These are phyloP conservation scores for Chrysopa pallens DNA, from an alignment of 1,140 invertebrate species.

Conservation along the genomic window DNA sequence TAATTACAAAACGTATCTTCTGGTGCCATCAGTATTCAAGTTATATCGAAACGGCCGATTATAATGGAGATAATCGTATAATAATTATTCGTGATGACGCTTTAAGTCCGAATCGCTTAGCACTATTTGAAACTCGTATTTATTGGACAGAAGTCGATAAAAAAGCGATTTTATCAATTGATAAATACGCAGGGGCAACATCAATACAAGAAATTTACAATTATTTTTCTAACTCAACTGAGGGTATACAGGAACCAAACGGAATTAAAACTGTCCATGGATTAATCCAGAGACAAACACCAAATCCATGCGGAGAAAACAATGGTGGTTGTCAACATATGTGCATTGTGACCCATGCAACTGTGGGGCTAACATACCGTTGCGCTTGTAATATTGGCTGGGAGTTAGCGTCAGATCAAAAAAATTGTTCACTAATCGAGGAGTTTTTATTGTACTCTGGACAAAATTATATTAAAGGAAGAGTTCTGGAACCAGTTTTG, in stretches of 20 bases:
- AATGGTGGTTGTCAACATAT: constrained; percentile 90
- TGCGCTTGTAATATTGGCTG: constrained; percentile 92
- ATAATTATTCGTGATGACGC: constrained; percentile 64
- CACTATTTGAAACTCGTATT: constrained; percentile 78
- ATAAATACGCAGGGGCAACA: constrained; percentile 66
- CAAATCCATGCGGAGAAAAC: constrained; percentile 78
- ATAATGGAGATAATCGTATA: constrained; percentile 66
- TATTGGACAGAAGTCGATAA: constrained; percentile 91
- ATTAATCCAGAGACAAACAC: constrained; percentile 51
- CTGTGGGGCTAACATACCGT: constrained; percentile 67
- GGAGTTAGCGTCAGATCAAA: constrained; percentile 51
- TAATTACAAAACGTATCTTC: constrained; percentile 74
- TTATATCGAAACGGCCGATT: constrained; percentile 95
- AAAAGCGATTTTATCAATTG: constrained; percentile 71
- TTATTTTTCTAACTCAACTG: constrained; percentile 60
- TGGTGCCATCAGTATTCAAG: constrained; percentile 95
- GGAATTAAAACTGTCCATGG: constrained; percentile 67
- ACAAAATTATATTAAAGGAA: constrained; percentile 90
- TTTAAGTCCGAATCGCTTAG: constrained; percentile 67
- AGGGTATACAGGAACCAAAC: constrained; percentile 63
- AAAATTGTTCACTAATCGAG: constrained; percentile 66
- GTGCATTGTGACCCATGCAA: constrained; percentile 77
- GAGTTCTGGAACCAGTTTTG: constrained; percentile 74
- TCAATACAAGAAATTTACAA: constrained; percentile 60
- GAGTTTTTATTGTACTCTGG: constrained; percentile 96